Conservation (phyloP, 1,140 invertebrate species). For the Hydropsyche tenuis region DNA sequence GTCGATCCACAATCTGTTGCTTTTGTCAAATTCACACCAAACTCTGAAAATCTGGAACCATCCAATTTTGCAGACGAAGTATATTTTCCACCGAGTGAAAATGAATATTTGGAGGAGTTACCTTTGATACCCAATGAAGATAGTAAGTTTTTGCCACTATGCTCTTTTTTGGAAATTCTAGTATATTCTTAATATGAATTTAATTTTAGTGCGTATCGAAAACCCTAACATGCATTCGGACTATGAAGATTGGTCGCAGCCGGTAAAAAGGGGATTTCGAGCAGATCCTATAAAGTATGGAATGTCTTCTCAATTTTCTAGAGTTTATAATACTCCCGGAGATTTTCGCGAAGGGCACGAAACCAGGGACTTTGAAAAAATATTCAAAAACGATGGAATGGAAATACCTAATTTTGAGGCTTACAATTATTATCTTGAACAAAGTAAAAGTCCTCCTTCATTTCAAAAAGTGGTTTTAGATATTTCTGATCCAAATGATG, state of each 20-base stretch:
- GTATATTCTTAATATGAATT: background rate
- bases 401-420: background rate
- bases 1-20: conserved; percentile 73
- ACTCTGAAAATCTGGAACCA: conserved; percentile 62
- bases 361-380: conserved; percentile 47
- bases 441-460: too few relatives aligned
- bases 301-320: conserved; percentile 44
- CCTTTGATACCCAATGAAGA: conserved; percentile 36
- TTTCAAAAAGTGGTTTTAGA: too few relatives aligned
- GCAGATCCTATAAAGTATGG: too few relatives aligned
- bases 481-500: too few relatives aligned
- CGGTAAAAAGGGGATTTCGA: conserved; percentile 49
- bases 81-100: conserved; percentile 72
- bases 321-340: conserved; percentile 56
- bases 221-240: conserved; percentile 1
- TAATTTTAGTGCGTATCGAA: conserved; percentile 29
- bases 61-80: conserved; percentile 77
- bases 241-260: conserved; percentile 40
- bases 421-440: too few relatives aligned
- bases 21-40: conserved; percentile 80
- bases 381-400: background rate
- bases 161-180: background rate
- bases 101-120: conserved; percentile 40
- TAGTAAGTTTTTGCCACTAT: conserved; percentile 26
- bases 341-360: conserved; percentile 55